Percentiles rank a stretch among this genome's conserved stretches.
These are phyloP conservation scores for Synergus umbraculus DNA, from an alignment of 2,888 invertebrate species.

Conservation along the genomic window DNA sequence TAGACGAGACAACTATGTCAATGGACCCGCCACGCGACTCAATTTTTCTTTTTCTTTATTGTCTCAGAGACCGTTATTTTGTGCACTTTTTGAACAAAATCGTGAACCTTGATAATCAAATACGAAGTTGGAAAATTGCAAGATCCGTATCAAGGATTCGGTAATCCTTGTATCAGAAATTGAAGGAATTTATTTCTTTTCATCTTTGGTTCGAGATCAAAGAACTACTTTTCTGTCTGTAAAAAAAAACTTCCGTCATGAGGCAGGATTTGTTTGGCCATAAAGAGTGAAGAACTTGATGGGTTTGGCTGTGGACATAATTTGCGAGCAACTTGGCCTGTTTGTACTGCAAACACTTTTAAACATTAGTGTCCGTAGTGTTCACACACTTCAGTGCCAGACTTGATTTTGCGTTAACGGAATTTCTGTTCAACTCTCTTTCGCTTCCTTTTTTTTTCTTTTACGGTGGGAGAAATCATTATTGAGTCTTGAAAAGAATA, in stretches of 20 bases:
- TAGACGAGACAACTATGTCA: slow-evolving; percentile 78
- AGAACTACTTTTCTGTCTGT: background rate
- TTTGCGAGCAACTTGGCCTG: background rate
- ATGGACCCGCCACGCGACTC: background rate
- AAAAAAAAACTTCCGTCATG: background rate
- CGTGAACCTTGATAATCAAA: too few relatives aligned
- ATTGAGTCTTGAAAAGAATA: background rate
- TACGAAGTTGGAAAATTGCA: too few relatives aligned
- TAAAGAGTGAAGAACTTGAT: background rate
- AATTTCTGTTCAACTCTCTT: background rate
- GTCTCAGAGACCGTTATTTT: background rate
- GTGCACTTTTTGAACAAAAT: background rate
- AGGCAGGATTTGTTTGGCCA: background rate
- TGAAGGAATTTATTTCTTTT: too few relatives aligned
- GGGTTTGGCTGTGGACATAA: background rate
- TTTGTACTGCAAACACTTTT: background rate
- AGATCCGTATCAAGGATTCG: too few relatives aligned
- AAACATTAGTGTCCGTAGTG: background rate
- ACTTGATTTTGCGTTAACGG: background rate
- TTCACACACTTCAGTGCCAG: background rate
- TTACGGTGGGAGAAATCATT: background rate
- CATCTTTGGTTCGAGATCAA: background rate
- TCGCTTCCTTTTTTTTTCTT: background rate
- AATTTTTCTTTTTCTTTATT: background rate
- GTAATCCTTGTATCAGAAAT: too few relatives aligned